These are phyloP conservation scores for Dasypolia templi DNA, from an alignment of 2,888 invertebrate species.

Conservation along the genomic window DNA sequence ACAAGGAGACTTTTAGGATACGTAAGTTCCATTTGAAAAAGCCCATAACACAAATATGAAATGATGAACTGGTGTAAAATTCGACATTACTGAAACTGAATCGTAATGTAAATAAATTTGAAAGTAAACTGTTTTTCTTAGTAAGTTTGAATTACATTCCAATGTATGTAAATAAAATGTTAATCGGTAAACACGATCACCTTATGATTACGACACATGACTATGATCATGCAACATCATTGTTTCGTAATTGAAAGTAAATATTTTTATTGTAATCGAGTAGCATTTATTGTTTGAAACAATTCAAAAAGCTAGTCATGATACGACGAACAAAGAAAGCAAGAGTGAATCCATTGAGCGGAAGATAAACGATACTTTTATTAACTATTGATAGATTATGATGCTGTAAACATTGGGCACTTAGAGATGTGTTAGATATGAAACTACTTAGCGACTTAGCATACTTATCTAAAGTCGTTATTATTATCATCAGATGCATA, in stretches of 20 bases:
- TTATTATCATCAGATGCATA: conserved; percentile 24
- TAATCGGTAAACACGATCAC: conserved; percentile 18
- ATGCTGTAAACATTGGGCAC: conserved; percentile 58
- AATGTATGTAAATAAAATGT: conserved; percentile 29
- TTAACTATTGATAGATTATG: conserved; percentile 59
- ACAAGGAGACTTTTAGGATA: neutral
- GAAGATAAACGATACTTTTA: conserved; percentile 59
- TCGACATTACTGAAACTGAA: neutral
- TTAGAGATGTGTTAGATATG: conserved; percentile 58
- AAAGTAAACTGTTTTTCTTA: neutral
- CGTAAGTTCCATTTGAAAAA: neutral
- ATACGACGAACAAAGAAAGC: conserved; percentile 70
- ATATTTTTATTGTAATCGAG: conserved; percentile 68
- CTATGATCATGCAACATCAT: conserved; percentile 66
- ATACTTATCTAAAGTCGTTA: conserved; percentile 49
- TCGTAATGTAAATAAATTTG: neutral
- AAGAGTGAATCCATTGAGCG: conserved; percentile 64
- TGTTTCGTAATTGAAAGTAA: conserved; percentile 75
- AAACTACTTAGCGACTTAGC: conserved; percentile 61
- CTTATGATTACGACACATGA: conserved; percentile 24
- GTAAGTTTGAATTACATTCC: conserved; percentile 1
- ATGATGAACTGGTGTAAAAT: neutral
- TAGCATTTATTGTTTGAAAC: conserved; percentile 72
- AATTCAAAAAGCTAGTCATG: conserved; percentile 75
- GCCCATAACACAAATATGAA: neutral